Evolutionary conservation across 92 coral and sea anemone genomes (phyloP), one percentile per base, ranked within the genome.

Genomic region (Epizoanthus scotinus): DNA sequence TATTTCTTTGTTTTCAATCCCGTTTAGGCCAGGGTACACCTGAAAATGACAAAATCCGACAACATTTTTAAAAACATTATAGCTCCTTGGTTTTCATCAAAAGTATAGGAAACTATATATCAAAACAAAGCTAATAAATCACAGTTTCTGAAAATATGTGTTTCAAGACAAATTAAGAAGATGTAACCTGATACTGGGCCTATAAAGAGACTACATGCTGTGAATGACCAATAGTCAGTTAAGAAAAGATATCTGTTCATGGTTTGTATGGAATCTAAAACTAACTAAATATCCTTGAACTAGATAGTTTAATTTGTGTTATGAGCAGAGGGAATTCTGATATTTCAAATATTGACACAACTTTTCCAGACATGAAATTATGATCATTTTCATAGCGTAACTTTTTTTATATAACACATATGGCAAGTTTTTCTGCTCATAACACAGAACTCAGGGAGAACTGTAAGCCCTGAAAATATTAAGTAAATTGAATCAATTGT

Each of bases 41-140:
- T 50, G 62, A 71, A n/a, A n/a, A n/a, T n/a, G n/a, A n/a, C n/a
- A n/a, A n/a, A n/a, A n/a, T n/a, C n/a, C n/a, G n/a, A n/a, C n/a
- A 10, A 71, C 18, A 18, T 71, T 71, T 71, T 71, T 71, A 0
- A 71, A 71, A 71, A 44, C 25, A 22, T 24, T 71, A 49, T 21
- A 8, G 78, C 63, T 42, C 56, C 63, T 49, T 71, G 1, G 56
- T 31, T 71, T 71, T 71, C 34, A 54, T 71, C 44, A 14, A 52
- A 71, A 71, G 78, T 81, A 81, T 29, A 9, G 65, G 38, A 81
- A 81, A 63, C 78, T 20, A 81, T 67, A 55, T 61, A 78, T 78
- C 82, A 34, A 64, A 47, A 56, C 25, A 77, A 56, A 77, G 82
- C 82, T 56, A 29, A 80, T 80, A 61, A 67, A 53, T 6, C 73